These are phyloP conservation scores for Notolabrus celidotus DNA, from an alignment of 2,797 vertebrate genomes.

Conservation along the genomic window DNA sequence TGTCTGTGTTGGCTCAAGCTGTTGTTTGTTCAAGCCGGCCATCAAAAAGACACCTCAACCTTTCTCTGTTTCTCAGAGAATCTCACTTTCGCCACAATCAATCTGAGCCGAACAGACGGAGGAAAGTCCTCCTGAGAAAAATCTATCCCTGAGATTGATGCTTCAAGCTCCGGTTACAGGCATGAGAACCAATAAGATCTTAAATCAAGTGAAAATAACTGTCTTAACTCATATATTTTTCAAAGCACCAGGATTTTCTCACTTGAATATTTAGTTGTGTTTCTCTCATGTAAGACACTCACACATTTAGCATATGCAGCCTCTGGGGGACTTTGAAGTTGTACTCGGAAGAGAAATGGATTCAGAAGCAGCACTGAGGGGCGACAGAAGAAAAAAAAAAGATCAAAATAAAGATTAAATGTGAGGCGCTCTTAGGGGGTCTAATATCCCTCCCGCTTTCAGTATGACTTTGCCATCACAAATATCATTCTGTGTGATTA, in stretches of 20 bases:
- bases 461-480: slow-evolving; percentile 3
- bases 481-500: slow-evolving; percentile 20
- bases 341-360: slow-evolving; percentile 11
- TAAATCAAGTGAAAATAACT: not conserved
- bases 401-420: slow-evolving; percentile 4
- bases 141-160: slow-evolving; percentile 27
- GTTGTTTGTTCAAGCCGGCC: not conserved
- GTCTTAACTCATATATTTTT: not conserved
- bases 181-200: slow-evolving; percentile 9
- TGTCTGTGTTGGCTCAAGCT: not conserved
- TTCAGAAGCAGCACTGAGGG: slow-evolving; percentile 1
- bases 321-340: slow-evolving; percentile 25
- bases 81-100: slow-evolving; percentile 10
- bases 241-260: not conserved
- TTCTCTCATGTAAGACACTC: not conserved
- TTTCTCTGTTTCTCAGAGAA: not conserved
- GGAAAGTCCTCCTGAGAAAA: slow-evolving; percentile 24
- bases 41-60: slow-evolving; percentile 12
- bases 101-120: slow-evolving; percentile 17
- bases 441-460: not conserved
- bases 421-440: not conserved
- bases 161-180: not conserved
- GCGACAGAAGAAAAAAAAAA: not conserved
- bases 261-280: not conserved
- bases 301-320: not conserved